Evolutionary conservation across 2,888 invertebrate species (phyloP).

Genomic region (Escarpia spicata): DNA sequence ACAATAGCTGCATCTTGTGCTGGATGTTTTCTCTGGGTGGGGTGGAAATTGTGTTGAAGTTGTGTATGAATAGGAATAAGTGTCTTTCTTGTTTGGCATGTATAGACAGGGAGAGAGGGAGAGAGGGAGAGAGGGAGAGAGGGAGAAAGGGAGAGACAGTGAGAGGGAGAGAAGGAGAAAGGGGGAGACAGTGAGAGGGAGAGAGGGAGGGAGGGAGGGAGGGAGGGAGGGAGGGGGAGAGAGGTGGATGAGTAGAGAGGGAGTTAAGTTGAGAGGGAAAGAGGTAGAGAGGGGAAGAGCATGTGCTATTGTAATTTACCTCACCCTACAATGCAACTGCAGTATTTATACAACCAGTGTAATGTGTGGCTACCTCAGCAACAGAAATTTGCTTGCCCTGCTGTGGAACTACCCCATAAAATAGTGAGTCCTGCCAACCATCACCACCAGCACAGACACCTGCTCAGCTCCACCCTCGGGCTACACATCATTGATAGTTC

Average conservation of each 20-base stretch:
- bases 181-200: no score
- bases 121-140: neutral
- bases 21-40: neutral
- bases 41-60: neutral
- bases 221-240: no score
- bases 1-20: neutral
- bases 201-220: no score
- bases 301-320: no score
- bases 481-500: conserved; percentile 5
- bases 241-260: no score
- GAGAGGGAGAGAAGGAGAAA: no score
- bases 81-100: neutral
- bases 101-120: neutral
- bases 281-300: no score
- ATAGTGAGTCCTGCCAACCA: neutral
- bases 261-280: no score
- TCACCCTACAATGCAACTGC: no score
- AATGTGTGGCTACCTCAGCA: neutral
- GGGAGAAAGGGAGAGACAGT: neutral
- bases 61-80: neutral
- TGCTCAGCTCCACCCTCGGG: neutral
- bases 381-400: neutral
- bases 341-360: neutral
- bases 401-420: neutral
- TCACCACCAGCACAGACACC: neutral